Base-by-base conservation (phyloP, 2,888 invertebrate species). In the Aradus depressus region DNA sequence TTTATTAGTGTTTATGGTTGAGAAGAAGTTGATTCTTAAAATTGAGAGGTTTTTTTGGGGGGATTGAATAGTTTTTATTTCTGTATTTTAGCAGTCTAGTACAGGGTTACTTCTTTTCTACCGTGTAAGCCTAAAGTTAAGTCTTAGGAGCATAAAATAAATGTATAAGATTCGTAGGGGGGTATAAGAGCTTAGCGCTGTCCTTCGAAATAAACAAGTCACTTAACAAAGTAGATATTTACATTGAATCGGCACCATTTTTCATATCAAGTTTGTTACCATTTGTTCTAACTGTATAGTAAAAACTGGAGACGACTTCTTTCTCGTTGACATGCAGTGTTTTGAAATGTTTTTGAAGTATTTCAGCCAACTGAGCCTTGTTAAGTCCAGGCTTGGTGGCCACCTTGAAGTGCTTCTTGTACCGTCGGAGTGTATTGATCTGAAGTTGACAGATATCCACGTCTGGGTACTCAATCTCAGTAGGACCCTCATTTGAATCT, bases 301-400 rank as follows among this genome's bases (percentile, higher is more conserved):
- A 90, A 67, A 96, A 96, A 66, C 85, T 91, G 43, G 93, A 89
- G 56, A 95, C 74, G 42, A 89, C 85, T 68, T 96, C 95, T 67
- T 93, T 96, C 68, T 96, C 95, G 63, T 84, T 83, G 12, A 96
- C 89, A 34, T 89, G 90, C 68, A 96, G 86, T 53, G 90, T 84
- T 70, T 89, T 89, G 71, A 96, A 96, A 71, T 96, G 96, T 67
- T 92, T 87, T 74, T 88, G 86, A 48, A 96, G 77, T 48, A 85
- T 93, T 75, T 96, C 96, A 59, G 92, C 90, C 64, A 96, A 73
- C 72, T 95, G 95, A 53, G 90, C 86, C 70, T 97, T 95, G 66
- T 93, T 95, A 61, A 91, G 74, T 25, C 93, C 91, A 41, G 91
- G 95, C 62, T 89, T 74, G 10, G 92, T 88, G 32, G 86, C 77